Evolutionary conservation across 2,113 vertebrate genomes (phyloP).

Genomic region (Aix galericulata): DNA sequence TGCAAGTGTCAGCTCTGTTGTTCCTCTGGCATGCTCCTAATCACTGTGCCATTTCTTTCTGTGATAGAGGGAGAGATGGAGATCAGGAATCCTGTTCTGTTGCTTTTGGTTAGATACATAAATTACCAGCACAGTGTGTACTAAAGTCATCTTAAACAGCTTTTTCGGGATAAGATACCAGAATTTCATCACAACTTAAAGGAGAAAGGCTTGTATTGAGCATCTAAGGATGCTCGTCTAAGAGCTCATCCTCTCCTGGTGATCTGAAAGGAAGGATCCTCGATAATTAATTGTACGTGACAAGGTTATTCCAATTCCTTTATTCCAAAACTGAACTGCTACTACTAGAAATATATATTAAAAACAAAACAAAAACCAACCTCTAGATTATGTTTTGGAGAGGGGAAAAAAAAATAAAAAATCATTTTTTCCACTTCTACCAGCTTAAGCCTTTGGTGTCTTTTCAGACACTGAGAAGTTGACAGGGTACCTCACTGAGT

Average conservation of each 20-base stretch:
- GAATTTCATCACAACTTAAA: background rate
- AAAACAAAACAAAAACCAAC: background rate
- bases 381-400: background rate
- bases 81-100: background rate
- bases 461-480: background rate
- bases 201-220: background rate
- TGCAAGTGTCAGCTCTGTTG: background rate
- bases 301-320: background rate
- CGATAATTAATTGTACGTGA: background rate
- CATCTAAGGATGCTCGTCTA: background rate
- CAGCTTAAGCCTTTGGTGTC: background rate
- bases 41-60: background rate
- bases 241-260: background rate
- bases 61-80: background rate
- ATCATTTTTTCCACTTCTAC: background rate
- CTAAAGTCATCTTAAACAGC: background rate
- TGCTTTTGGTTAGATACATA: slow-evolving; percentile 4
- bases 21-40: background rate
- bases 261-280: background rate
- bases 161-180: background rate
- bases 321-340: background rate
- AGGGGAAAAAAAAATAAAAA: background rate
- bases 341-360: background rate
- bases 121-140: background rate
- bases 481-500: background rate